phyloP scores from a whole-genome alignment of 37 sponge, comb jelly and placozoan genomes.

The Beroe forskalii region DNA sequence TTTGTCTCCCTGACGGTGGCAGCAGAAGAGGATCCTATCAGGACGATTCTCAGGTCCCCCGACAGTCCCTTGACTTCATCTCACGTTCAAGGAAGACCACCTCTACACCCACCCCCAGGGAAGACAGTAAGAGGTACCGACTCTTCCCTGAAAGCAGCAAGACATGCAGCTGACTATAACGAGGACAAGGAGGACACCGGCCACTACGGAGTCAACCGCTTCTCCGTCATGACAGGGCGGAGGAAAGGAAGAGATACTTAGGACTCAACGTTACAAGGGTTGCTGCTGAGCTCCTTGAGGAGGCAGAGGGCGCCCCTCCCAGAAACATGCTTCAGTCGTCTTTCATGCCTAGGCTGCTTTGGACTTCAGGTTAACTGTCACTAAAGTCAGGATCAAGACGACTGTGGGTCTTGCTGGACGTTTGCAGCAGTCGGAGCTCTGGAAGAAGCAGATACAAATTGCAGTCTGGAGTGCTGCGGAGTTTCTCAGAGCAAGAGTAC shows the following conservation, averaged over 20 bases:
- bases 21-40: too few species aligned
- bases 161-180: too few species aligned
- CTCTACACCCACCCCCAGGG: too few species aligned
- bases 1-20: too few species aligned
- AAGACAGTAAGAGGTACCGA: too few species aligned
- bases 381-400: conserved; percentile 10
- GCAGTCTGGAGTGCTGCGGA: conserved; percentile 24
- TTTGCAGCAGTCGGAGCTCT: conserved; percentile 45
- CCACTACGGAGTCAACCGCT: not conserved
- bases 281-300: too few species aligned
- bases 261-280: conserved; percentile 18
- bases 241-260: not conserved
- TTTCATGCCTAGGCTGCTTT: not conserved
- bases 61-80: too few species aligned
- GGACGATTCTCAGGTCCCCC: too few species aligned
- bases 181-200: conserved; percentile 25
- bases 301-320: too few species aligned
- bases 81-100: not conserved
- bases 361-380: not conserved
- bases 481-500: too few species aligned
- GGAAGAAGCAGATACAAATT: not conserved
- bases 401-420: conserved; percentile 19
- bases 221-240: conserved; percentile 14
- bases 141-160: too few species aligned
- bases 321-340: not conserved